Percentiles rank a stretch among this genome's conserved stretches.
Evolutionary conservation across 2,113 vertebrate species (phyloP).

Genomic region (Pungitius pungitius): DNA sequence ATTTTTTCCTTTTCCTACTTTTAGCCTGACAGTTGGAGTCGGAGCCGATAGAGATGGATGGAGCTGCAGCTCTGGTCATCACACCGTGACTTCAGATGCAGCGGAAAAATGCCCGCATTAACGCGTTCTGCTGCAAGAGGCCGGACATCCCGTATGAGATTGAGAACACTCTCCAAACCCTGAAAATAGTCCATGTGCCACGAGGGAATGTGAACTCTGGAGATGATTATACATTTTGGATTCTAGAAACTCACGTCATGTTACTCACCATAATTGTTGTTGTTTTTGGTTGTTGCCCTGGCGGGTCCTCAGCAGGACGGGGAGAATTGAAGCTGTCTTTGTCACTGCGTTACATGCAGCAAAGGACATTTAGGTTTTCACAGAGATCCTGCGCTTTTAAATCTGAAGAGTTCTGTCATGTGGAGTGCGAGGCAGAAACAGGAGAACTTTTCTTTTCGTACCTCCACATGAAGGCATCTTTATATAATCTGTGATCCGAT

Average conservation of each 20-base stretch:
- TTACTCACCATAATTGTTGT: slow-evolving; percentile 66
- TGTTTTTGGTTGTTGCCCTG: slow-evolving; percentile 39
- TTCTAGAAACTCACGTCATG: slow-evolving; percentile 53
- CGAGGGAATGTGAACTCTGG: slow-evolving; percentile 54
- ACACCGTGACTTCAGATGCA: neutral
- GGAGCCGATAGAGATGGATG: neutral
- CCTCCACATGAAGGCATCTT: neutral
- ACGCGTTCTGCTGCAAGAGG: slow-evolving; percentile 43
- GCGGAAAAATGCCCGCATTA: neutral
- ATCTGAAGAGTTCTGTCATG: neutral
- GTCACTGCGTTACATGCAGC: slow-evolving; percentile 35
- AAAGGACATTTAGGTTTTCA: slow-evolving; percentile 9
- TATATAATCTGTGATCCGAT: neutral
- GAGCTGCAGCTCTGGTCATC: neutral
- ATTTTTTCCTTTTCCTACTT: neutral
- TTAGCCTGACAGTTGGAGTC: neutral
- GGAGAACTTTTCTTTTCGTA: neutral
- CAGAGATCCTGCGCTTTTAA: neutral
- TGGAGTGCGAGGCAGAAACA: neutral
- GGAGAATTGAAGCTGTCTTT: slow-evolving; percentile 52
- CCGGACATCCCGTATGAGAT: slow-evolving; percentile 48
- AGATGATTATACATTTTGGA: slow-evolving; percentile 62
- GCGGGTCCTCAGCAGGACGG: slow-evolving; percentile 34
- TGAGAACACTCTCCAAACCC: slow-evolving; percentile 32
- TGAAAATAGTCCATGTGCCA: slow-evolving; percentile 58